Base-by-base conservation (phyloP, 53 echinoderm and acorn worm species). In the Luidia sarsii region DNA sequence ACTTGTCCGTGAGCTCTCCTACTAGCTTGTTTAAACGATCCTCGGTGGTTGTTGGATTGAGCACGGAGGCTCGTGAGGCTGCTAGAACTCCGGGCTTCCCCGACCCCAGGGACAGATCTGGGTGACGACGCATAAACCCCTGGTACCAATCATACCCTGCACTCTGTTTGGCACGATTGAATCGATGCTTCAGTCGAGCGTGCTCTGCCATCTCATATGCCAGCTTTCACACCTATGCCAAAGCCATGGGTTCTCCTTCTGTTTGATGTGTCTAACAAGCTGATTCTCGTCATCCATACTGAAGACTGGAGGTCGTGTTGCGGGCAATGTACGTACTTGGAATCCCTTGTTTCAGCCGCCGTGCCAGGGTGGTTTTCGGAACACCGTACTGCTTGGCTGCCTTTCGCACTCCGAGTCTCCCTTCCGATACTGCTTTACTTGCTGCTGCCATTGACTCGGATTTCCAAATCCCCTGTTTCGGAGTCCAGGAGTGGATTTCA, bases 131-230 rank as follows among this genome's bases (percentile, higher is more conserved):
- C 70, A 69, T 85, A 19, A 85, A 84, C 11, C 85, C 84, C 28
- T 60, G 69, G 39, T 62, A 66, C 90, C 90, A 90, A 75, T 90
- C 86, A 48, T 90, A 86, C 39, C 86, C 86, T 15, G 83, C 87
- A 64, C 46, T 72, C 46, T 87, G 50, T 51, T 64, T 84, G 49
- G 72, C 59, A n/a, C 54, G 74, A 77, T 80, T 88, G 81, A 88
- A 84, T 10, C 20, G 16, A 50, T 91, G 73, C 11, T 75, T 41
- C 10, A 80, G 27, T 1, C 91, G 80, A 50, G 43, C 61, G 57
- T 39, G 56, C 38, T 87, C 82, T 1, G 83, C 87, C 52, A 90
- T 81, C 70, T 86, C 75, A 54, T 43, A 90, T 20, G 86, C 86
- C 38, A 86, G 67, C 41, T 24, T 65, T 57, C 85, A 85, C 5